Conservation (phyloP, 2,113 vertebrate species). For the Gavialis gangeticus region DNA sequence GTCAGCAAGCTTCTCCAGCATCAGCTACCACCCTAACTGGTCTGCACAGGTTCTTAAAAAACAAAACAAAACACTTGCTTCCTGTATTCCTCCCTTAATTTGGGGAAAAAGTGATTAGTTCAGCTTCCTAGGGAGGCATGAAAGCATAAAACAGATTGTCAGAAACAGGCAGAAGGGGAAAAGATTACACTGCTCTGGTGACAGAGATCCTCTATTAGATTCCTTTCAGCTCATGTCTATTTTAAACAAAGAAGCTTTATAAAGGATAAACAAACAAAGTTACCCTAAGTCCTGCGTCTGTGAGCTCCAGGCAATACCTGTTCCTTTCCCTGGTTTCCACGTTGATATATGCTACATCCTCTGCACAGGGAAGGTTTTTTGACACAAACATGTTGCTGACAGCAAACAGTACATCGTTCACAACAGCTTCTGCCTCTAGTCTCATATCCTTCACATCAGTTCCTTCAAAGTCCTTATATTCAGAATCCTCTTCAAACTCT, state of each 20-base stretch:
- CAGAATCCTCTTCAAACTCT: slow-evolving; percentile 82
- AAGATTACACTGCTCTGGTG: not conserved
- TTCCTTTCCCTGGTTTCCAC: slow-evolving; percentile 93
- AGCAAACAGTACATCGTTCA: slow-evolving; percentile 95
- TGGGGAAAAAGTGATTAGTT: not conserved
- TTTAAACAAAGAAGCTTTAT: not conserved
- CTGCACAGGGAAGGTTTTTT: slow-evolving; percentile 85
- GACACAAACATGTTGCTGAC: slow-evolving; percentile 95
- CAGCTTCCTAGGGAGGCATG: not conserved
- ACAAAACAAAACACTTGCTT: not conserved
- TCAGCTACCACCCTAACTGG: not conserved
- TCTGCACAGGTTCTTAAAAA: not conserved
- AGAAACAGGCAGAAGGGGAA: not conserved
- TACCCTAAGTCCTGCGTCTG: slow-evolving; percentile 94
- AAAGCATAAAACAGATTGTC: not conserved
- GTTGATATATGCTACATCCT: slow-evolving; percentile 94
- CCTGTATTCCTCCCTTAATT: not conserved
- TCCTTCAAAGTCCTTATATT: slow-evolving; percentile 81
- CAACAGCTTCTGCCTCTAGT: slow-evolving; percentile 93
- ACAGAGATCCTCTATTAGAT: not conserved
- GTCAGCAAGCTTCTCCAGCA: not conserved
- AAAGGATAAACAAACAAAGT: slow-evolving; percentile 38
- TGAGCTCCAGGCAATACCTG: slow-evolving; percentile 94
- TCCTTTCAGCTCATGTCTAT: not conserved
- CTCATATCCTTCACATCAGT: slow-evolving; percentile 95